Conservation (phyloP, 2,797 vertebrate genomes). For the Glyptemys insculpta region DNA sequence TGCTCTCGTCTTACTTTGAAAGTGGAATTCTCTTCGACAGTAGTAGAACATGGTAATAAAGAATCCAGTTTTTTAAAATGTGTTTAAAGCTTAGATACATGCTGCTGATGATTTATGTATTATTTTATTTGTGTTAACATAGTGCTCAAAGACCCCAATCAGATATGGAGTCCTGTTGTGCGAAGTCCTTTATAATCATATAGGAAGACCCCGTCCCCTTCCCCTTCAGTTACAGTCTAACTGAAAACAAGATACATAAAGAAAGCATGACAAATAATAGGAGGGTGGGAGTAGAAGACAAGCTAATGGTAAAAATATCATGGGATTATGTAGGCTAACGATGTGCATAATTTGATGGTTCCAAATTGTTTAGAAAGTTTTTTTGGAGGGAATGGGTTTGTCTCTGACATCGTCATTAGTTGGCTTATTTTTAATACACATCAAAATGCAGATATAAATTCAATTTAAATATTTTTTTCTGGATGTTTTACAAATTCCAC, state of each 20-base stretch:
- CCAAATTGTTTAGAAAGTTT: background rate
- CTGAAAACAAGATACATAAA: background rate
- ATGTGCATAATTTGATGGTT: background rate
- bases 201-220: background rate
- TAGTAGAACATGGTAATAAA: constrained; percentile 93
- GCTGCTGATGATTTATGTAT: background rate
- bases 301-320: background rate
- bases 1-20: constrained; percentile 91
- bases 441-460: background rate
- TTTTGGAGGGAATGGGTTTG: background rate
- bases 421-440: background rate
- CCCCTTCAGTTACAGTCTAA: background rate
- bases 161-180: accelerated
- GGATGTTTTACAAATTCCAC: background rate
- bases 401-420: background rate
- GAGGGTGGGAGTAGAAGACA: background rate
- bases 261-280: background rate
- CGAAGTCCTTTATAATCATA: accelerated
- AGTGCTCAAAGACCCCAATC: background rate
- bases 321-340: background rate
- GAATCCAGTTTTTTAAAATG: background rate
- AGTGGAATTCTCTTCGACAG: constrained; percentile 93
- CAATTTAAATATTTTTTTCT: background rate
- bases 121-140: background rate
- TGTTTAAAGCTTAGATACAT: background rate